These are phyloP conservation scores for Puffinus mauretanicus DNA, from an alignment of 2,113 vertebrate genomes.

Conservation along the genomic window DNA sequence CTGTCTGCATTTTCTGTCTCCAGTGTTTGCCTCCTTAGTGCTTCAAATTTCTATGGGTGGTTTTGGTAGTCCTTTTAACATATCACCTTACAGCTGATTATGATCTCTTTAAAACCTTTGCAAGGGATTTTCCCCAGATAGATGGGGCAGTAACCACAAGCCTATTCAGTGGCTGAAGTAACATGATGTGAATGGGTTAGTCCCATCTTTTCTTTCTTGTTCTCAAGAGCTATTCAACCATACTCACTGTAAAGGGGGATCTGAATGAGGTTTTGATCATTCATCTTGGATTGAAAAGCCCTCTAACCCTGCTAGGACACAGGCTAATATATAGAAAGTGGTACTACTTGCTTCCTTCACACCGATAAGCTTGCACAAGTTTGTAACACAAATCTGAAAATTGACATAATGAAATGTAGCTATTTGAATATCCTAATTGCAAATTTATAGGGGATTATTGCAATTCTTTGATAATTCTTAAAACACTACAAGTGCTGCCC, in stretches of 20 bases:
- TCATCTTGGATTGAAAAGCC: neutral
- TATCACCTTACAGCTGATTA: neutral
- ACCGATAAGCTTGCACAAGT: neutral
- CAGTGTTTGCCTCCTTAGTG: neutral
- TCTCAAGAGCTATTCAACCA: neutral
- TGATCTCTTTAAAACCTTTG: neutral
- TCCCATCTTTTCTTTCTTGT: neutral
- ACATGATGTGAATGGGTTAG: neutral
- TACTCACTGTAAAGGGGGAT: neutral
- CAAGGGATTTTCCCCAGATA: neutral
- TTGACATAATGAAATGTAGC: neutral
- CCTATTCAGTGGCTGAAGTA: neutral
- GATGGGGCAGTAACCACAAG: neutral
- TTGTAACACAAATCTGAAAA: neutral
- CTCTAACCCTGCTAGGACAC: neutral
- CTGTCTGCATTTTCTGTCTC: neutral
- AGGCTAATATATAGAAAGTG: neutral
- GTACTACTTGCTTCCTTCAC: neutral
- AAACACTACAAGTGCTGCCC: neutral
- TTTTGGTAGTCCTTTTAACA: constrained; percentile 4
- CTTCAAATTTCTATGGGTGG: neutral
- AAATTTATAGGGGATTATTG: neutral
- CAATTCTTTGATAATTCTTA: neutral
- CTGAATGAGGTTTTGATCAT: neutral
- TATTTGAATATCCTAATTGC: neutral